Evolutionary conservation across 1,140 invertebrate genomes (phyloP).

Genomic region (Pseudomyrmex concolor): DNA sequence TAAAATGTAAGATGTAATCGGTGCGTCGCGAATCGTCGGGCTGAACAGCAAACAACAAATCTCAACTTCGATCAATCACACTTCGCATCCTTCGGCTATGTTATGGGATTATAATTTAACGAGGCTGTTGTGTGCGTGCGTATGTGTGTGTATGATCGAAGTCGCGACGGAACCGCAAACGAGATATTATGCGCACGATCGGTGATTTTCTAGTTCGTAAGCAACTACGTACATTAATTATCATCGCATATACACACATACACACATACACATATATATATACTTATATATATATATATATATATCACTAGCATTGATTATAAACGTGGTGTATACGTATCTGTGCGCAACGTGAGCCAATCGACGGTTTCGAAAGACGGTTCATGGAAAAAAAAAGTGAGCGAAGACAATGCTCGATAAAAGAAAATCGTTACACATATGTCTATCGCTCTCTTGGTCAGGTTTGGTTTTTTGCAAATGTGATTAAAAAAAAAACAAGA

Average conservation of each 20-base stretch:
- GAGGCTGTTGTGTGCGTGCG: background rate
- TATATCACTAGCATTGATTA: conserved; percentile 62
- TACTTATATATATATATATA: conserved; percentile 9
- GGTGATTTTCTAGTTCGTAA: conserved; percentile 58
- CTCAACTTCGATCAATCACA: conserved; percentile 9
- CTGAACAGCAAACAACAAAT: background rate
- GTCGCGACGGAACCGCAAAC: background rate
- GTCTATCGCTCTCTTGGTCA: background rate
- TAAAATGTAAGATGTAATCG: conserved; percentile 23
- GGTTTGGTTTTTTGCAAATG: background rate
- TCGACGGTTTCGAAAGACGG: conserved; percentile 21
- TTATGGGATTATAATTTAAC: conserved; percentile 15
- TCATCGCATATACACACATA: conserved; percentile 57
- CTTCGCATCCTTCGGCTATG: conserved; percentile 12
- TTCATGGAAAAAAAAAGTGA: conserved; percentile 7
- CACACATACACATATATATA: too few species aligned
- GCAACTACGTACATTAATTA: conserved; percentile 67
- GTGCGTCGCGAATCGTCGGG: conserved; percentile 6
- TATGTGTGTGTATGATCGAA: too few species aligned
- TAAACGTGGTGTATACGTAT: conserved; percentile 46
- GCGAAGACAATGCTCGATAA: background rate
- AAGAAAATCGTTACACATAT: background rate
- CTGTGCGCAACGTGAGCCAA: conserved; percentile 25
- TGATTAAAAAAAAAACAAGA: background rate
- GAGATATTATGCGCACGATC: conserved; percentile 26